A percentile compares a stretch with the other conserved stretches of the same genome.
phyloP scores from a whole-genome alignment of 2,888 invertebrate genomes.

The Eupithecia dodoneata region DNA sequence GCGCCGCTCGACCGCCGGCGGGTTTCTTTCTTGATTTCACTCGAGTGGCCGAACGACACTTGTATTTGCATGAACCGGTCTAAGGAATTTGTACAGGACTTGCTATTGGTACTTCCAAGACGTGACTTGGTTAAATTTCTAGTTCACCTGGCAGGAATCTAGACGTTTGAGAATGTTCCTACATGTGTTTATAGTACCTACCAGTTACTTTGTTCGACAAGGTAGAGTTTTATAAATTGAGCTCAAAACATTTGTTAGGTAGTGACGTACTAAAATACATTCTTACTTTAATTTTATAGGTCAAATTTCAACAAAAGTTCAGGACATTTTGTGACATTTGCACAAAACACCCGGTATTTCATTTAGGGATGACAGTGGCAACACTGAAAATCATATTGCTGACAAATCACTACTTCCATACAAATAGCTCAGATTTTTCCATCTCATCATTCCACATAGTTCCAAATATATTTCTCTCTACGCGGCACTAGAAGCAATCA shows the following conservation, averaged over 20 bases:
- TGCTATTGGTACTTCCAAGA: constrained; percentile 30
- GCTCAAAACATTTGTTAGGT: too few relatives aligned
- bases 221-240: neutral
- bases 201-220: neutral
- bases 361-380: too few relatives aligned
- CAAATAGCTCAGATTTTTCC: neutral
- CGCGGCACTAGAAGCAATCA: constrained; percentile 30
- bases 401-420: neutral
- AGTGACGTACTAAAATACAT: too few relatives aligned
- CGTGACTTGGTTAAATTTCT: constrained; percentile 31
- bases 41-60: constrained; percentile 81
- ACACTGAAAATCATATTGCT: neutral
- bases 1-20: constrained; percentile 75
- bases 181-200: neutral
- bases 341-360: neutral
- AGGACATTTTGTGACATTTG: neutral
- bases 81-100: constrained; percentile 60
- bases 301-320: neutral
- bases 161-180: constrained; percentile 4
- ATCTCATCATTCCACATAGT: neutral
- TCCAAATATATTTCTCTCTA: neutral
- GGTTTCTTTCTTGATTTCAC: constrained; percentile 83
- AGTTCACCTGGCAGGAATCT: constrained; percentile 16
- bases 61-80: constrained; percentile 80
- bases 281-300: neutral